A percentile compares a stretch with the other conserved stretches of the same genome.
These are phyloP conservation scores for Philereme transversata DNA, from an alignment of 2,888 invertebrate species.

Conservation along the genomic window DNA sequence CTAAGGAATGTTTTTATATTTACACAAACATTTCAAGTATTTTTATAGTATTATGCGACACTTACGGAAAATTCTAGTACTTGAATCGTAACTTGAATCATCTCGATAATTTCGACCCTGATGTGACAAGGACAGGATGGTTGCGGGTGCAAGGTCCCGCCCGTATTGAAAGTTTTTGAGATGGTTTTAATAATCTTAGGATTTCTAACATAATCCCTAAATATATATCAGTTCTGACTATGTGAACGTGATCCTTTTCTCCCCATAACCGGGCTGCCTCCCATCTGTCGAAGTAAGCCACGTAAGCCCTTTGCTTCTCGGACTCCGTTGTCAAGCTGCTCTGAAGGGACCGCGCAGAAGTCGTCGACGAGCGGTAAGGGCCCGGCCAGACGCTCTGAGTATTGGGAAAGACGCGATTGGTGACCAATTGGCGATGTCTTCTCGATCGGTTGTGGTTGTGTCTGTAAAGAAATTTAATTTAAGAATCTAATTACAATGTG, in stretches of 20 bases:
- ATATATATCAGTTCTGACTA: conserved; percentile 69
- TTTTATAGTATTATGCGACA: too few species aligned
- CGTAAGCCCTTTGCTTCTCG: conserved; percentile 90
- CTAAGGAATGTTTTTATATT: conserved; percentile 18
- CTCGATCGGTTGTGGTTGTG: conserved; percentile 53
- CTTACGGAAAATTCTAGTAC: too few species aligned
- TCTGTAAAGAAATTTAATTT: conserved; percentile 35
- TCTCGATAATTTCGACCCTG: too few species aligned
- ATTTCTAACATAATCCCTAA: not conserved
- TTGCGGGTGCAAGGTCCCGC: too few species aligned
- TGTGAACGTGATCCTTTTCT: conserved; percentile 84
- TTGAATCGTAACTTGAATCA: too few species aligned
- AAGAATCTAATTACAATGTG: too few species aligned
- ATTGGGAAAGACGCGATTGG: conserved; percentile 87
- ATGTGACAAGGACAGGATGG: too few species aligned
- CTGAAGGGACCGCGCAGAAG: conserved; percentile 95
- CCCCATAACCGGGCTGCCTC: conserved; percentile 92
- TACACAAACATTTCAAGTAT: not conserved
- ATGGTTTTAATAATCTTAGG: too few species aligned
- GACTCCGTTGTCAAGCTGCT: conserved; percentile 84
- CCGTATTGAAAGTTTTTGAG: too few species aligned
- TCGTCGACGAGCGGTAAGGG: conserved; percentile 94
- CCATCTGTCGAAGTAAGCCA: conserved; percentile 91
- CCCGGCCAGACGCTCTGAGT: conserved; percentile 79
- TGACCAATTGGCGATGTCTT: conserved; percentile 81